Conservation (phyloP, 2,888 invertebrate species). For the Ceriagrion tenellum region DNA sequence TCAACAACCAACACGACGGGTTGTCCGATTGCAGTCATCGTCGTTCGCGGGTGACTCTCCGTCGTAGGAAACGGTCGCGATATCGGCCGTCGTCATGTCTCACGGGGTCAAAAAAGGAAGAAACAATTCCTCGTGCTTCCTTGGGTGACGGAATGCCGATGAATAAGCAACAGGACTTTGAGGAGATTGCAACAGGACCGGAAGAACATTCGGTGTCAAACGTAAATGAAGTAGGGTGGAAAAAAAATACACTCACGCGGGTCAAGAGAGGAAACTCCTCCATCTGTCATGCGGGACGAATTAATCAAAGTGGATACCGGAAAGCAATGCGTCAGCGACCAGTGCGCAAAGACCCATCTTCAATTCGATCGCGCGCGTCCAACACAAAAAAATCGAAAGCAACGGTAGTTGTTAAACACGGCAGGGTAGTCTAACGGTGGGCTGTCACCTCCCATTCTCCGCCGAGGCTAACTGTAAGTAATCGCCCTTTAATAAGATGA, state of each 20-base stretch:
- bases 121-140: neutral
- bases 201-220: neutral
- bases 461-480: neutral
- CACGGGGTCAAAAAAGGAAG: neutral
- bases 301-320: neutral
- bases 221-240: neutral
- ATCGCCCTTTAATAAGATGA: constrained; percentile 19
- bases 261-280: neutral
- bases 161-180: neutral
- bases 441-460: neutral
- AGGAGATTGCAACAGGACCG: neutral
- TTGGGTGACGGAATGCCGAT: neutral
- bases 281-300: neutral
- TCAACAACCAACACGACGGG: neutral
- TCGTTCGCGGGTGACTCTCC: neutral
- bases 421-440: constrained; percentile 5
- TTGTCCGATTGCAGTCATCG: no score
- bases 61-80: neutral
- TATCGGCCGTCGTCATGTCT: neutral
- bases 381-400: neutral
- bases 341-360: neutral
- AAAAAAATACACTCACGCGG: neutral
- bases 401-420: constrained; percentile 14
- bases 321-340: neutral
- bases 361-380: neutral